phyloP scores from a whole-genome alignment of 1,140 invertebrate genomes.

The Listronotus oregonensis region DNA sequence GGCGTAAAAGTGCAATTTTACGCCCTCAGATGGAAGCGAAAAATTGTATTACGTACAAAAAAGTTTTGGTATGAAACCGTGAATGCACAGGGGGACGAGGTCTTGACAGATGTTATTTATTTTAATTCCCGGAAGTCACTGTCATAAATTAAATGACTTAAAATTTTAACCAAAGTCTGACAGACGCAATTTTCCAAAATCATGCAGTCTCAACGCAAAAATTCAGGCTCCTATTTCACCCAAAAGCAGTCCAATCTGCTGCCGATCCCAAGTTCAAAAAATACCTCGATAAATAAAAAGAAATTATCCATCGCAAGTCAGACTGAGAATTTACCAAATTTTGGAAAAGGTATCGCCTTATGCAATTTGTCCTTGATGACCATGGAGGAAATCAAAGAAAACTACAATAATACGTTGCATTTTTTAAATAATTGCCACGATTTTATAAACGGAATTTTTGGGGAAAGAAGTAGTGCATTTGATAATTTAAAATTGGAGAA shows the following conservation, averaged over 20 bases:
- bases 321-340: constrained; percentile 10
- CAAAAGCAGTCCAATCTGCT: not conserved
- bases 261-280: not conserved
- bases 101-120: no score
- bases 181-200: constrained; percentile 5
- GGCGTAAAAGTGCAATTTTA: no score
- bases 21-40: no score
- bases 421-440: constrained; percentile 21
- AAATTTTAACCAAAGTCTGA: constrained; percentile 4
- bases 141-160: no score
- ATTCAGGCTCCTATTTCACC: constrained; percentile 3
- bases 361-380: not conserved
- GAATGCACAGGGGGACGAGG: no score
- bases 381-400: constrained; percentile 20
- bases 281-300: not conserved
- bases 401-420: constrained; percentile 2
- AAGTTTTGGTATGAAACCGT: no score
- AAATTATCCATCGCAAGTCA: constrained; percentile 17
- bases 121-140: no score
- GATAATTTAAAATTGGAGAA: not conserved
- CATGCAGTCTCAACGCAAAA: constrained; percentile 13
- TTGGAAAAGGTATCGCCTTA: not conserved
- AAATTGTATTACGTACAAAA: no score
- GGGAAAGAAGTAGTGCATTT: not conserved
- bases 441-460: constrained; percentile 15